Base-by-base conservation (phyloP, 2,888 invertebrate species). In the Oligia latruncula region DNA sequence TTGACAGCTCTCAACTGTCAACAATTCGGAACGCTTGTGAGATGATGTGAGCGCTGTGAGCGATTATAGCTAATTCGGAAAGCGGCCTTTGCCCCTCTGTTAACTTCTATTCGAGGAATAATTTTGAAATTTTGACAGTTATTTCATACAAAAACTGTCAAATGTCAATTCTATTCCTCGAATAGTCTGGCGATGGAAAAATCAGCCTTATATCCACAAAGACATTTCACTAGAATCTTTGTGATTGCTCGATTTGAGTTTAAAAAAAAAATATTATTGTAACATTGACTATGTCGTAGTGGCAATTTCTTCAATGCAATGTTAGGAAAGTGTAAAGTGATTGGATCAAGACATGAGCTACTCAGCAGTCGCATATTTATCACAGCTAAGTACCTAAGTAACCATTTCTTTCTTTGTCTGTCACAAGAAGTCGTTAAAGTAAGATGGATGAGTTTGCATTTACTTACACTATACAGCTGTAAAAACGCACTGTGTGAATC, bases 381-480 rank as follows among this genome's bases (percentile, higher is more conserved):
- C 71, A 74, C 62, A 60, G n/a, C 64, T 64, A n/a, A 55, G 65
- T 11, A 60, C 17, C 64, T 64, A n/a, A 55, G 65, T 11, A 65
- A 40, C 35, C 64, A 72, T 86, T 75, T 72, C 4, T 72, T 86
- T 60, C 17, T 40, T 35, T 13, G 35, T 13, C 67, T 82, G 64
- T 82, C 86, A 65, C 64, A 64, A 62, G 35, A n/a, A 8, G 35
- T 17, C 43, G 43, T 29, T 68, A 40, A 75, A 86, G 64, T 40
- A 75, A 86, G 83, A 83, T 29, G 13, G 29, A 82, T 86, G 73
- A 23, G 15, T 71, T 20, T 67, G 71, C 40, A 82, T 74, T 15
- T 49, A 64, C 65, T 81, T 62, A 73, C 11, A 15, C 4, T 40
- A 23, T 17, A 52, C 29, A n/a, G 11, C 0, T 65, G 49, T 9